Evolutionary conservation across 2,797 vertebrate genomes (phyloP), one percentile per base, ranked within the genome.

Genomic region (Diglossa cyanea): DNA sequence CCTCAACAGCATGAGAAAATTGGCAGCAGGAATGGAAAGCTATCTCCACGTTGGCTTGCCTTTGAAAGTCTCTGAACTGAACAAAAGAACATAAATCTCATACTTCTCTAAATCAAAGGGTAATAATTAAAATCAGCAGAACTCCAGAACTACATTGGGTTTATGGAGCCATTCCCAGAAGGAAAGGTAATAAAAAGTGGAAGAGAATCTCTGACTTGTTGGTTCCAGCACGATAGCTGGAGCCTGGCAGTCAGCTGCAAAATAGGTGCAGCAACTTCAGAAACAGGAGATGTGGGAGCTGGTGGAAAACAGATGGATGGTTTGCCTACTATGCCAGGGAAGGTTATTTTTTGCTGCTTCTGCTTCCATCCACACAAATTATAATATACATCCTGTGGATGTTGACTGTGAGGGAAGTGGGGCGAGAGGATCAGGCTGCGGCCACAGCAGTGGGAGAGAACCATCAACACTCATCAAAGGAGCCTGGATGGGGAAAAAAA

Each of bases 231-330:
- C 0, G 2, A 82, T 93, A 82, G 81, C 53, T 65, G 91, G 88
- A 89, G 91, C 92, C 78, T 62, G 71, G 89, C 78, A 93, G 81
- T 91, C 84, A 92, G 92, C 77, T 95, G 94, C 85, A 78, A 83
- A 85, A 93, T 89, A 94, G 94, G 94, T 97, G 87, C 89, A 81
- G 97, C 98, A 98, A 97, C 98, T 98, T 97, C 98, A 98, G 97
- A 97, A 98, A 98, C 98, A 98, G 98, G 98, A 98, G 98, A 98
- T 98, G 98, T 98, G 98, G 98, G 98, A 98, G 95, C 96, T 95
- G 83, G 96, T 91, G 76, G 89, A 91, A 95, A 93, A 90, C 94
- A 95, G 89, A 97, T 87, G 94, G 94, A 94, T 83, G 72, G 65
- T 94, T 96, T 93, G 91, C 87, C 91, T 96, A 6, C 85, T 90